These are phyloP conservation scores for Anorthoa munda DNA, from an alignment of 2,888 invertebrate genomes.

Conservation along the genomic window DNA sequence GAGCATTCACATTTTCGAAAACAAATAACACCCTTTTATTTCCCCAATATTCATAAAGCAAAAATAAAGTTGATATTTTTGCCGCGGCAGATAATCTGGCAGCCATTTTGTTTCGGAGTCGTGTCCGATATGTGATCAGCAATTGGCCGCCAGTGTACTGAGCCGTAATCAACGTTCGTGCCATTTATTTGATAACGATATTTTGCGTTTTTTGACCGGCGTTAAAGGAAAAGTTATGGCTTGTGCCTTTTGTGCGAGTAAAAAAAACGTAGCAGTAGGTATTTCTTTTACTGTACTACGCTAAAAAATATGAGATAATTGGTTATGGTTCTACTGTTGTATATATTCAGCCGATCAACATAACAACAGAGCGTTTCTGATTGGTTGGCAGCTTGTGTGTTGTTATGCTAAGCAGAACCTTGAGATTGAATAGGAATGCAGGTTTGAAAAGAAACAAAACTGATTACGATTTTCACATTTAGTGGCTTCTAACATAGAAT, in stretches of 20 bases:
- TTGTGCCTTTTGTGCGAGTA: slow-evolving; percentile 19
- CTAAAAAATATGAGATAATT: too few relatives aligned
- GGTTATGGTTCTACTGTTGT: background rate
- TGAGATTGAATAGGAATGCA: too few relatives aligned
- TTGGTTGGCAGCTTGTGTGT: background rate
- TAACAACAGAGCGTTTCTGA: background rate
- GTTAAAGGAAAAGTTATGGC: slow-evolving; percentile 49
- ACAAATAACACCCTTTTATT: slow-evolving; percentile 57
- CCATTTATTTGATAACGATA: slow-evolving; percentile 62
- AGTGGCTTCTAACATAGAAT: too few relatives aligned
- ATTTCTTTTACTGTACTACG: background rate
- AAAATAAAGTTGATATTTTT: slow-evolving; percentile 65
- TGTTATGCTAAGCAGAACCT: background rate
- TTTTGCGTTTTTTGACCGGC: slow-evolving; percentile 51
- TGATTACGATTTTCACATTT: too few relatives aligned
- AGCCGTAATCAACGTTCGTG: slow-evolving; percentile 63
- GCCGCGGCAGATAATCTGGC: slow-evolving; percentile 56
- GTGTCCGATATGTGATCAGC: slow-evolving; percentile 66
- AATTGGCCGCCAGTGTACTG: slow-evolving; percentile 71
- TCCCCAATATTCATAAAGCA: slow-evolving; percentile 62
- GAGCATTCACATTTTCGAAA: slow-evolving; percentile 38
- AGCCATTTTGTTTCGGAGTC: slow-evolving; percentile 60
- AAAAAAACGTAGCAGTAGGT: slow-evolving; percentile 13
- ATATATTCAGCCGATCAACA: background rate
- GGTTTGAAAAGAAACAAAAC: too few relatives aligned